Evolutionary conservation across 2,113 vertebrate genomes (phyloP).

Genomic region (Myotis yumanensis): DNA sequence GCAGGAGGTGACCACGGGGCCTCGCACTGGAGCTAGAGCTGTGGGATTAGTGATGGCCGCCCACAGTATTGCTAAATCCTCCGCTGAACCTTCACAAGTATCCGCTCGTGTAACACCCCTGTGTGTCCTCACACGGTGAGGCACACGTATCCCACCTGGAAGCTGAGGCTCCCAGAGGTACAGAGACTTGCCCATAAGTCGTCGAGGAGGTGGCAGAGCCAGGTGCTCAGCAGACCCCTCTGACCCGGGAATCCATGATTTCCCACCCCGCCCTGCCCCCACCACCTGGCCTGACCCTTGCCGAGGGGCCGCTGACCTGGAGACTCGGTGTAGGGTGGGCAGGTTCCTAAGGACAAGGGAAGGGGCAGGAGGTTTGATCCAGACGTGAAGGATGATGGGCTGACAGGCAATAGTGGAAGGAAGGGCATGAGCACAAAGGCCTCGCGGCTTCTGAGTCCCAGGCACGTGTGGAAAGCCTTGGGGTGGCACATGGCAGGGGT

Average conservation of each 20-base stretch:
- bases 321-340: neutral
- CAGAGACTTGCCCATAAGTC: neutral
- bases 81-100: fast-evolving
- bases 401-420: fast-evolving
- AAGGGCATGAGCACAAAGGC: neutral
- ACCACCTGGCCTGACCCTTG: neutral
- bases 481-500: neutral
- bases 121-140: fast-evolving
- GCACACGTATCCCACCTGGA: neutral
- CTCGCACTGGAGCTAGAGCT: neutral
- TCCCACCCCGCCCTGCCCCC: neutral
- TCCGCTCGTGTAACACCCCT: fast-evolving
- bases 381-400: neutral
- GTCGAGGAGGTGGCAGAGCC: neutral
- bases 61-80: neutral
- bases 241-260: neutral
- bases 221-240: neutral
- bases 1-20: fast-evolving
- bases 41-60: fast-evolving
- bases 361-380: neutral
- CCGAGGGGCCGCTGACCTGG: fast-evolving
- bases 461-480: neutral
- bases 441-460: neutral
- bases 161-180: neutral
- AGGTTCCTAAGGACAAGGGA: neutral